A percentile compares a stretch with the other conserved stretches of the same genome.
phyloP scores from a whole-genome alignment of 2,797 vertebrate genomes.

The Allobates femoralis region DNA sequence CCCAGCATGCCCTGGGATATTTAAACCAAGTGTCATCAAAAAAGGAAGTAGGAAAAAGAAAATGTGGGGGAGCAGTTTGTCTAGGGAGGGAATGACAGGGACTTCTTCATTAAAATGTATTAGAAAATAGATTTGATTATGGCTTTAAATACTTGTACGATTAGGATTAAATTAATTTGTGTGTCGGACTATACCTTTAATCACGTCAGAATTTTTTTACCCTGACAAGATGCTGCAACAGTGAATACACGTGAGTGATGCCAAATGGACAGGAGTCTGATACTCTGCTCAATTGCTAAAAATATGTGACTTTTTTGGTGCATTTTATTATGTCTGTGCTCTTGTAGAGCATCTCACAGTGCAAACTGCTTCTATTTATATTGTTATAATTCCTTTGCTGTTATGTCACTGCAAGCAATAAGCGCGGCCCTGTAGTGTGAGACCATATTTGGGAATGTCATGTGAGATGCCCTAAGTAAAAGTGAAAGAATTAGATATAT shows the following conservation, averaged over 20 bases:
- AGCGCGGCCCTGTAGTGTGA: slow-evolving; percentile 88
- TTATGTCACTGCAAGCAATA: slow-evolving; percentile 97
- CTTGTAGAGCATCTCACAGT: slow-evolving; percentile 77
- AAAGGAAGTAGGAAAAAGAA: too few relatives aligned
- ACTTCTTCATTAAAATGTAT: too few relatives aligned
- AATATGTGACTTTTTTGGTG: slow-evolving; percentile 64
- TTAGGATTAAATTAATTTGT: too few relatives aligned
- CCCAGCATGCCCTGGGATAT: too few relatives aligned
- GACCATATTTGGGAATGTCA: slow-evolving; percentile 99
- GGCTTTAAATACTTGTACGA: too few relatives aligned
- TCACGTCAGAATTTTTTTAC: too few relatives aligned
- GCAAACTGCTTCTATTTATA: slow-evolving; percentile 84
- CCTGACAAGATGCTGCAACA: slow-evolving; percentile 63
- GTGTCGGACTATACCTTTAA: too few relatives aligned
- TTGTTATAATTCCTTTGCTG: slow-evolving; percentile 93
- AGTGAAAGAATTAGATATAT: slow-evolving; percentile 82
- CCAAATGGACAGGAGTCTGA: slow-evolving; percentile 66
- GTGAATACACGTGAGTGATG: slow-evolving; percentile 72
- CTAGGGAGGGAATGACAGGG: too few relatives aligned
- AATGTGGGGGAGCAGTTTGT: too few relatives aligned
- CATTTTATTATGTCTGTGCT: slow-evolving; percentile 72
- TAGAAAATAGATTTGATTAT: too few relatives aligned
- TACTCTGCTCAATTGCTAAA: slow-evolving; percentile 69
- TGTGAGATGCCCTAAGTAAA: slow-evolving; percentile 92
- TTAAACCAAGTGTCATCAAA: too few relatives aligned